phyloP scores from a whole-genome alignment of 2,888 invertebrate genomes.

The Aquatica leii region DNA sequence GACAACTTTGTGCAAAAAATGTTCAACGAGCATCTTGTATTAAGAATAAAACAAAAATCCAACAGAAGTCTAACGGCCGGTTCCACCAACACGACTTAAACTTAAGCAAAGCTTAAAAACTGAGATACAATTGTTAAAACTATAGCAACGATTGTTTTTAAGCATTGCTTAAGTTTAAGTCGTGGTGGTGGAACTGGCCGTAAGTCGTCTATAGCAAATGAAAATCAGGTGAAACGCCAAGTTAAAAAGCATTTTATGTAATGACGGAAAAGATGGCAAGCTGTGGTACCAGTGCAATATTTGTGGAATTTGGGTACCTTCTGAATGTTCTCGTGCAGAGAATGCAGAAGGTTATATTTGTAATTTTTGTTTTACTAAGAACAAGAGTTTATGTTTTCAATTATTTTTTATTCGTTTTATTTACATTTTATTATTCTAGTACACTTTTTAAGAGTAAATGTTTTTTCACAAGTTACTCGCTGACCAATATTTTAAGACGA shows the following conservation, averaged over 20 bases:
- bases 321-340: neutral
- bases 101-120: no score
- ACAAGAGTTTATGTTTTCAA: neutral
- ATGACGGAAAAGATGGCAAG: neutral
- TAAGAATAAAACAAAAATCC: neutral
- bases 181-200: no score
- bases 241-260: neutral
- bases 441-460: no score
- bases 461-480: neutral
- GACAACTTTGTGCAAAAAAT: neutral
- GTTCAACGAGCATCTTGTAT: neutral
- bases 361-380: neutral
- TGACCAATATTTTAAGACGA: no score
- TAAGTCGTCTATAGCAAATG: neutral
- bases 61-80: no score
- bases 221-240: neutral
- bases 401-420: no score
- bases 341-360: neutral
- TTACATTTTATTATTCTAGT: no score
- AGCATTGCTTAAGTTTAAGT: no score
- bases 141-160: no score
- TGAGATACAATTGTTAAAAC: no score
- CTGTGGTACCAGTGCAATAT: neutral
- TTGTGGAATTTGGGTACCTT: neutral
- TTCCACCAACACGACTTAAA: no score